Percentiles rank a stretch among this genome's conserved stretches.
These are phyloP conservation scores for Spilogale gracilis DNA, from an alignment of 2,113 vertebrate genomes.

Conservation along the genomic window DNA sequence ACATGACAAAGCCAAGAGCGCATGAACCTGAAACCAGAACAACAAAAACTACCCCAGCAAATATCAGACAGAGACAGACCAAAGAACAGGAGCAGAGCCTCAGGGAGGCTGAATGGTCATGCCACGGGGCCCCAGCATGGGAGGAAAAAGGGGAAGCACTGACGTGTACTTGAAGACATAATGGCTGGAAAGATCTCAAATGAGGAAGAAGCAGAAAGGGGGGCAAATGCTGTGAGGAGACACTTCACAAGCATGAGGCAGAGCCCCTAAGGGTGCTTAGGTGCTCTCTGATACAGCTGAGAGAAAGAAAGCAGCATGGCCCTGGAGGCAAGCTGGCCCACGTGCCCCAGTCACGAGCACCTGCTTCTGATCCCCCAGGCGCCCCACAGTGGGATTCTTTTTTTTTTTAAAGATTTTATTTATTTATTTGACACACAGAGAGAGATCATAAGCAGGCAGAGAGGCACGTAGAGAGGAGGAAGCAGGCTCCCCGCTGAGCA, in stretches of 20 bases:
- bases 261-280: too few relatives aligned
- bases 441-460: too few relatives aligned
- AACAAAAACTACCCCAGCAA: not conserved
- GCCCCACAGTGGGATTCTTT: not conserved
- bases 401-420: too few relatives aligned
- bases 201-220: not conserved
- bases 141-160: too few relatives aligned
- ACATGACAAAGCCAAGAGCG: not conserved
- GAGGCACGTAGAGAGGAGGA: too few relatives aligned
- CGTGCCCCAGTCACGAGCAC: fast-evolving
- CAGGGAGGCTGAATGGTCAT: too few relatives aligned
- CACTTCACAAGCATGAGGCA: fast-evolving
- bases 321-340: not conserved
- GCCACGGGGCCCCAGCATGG: fast-evolving
- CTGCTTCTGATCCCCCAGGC: fast-evolving
- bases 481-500: too few relatives aligned
- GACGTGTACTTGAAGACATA: not conserved
- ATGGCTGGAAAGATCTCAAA: not conserved
- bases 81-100: fast-evolving
- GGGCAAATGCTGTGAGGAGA: not conserved
- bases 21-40: not conserved
- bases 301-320: fast-evolving
- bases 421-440: too few relatives aligned
- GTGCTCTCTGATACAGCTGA: not conserved
- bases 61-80: not conserved